Conservation (phyloP, 2,888 invertebrate species). For the Dermolepida albohirtum region DNA sequence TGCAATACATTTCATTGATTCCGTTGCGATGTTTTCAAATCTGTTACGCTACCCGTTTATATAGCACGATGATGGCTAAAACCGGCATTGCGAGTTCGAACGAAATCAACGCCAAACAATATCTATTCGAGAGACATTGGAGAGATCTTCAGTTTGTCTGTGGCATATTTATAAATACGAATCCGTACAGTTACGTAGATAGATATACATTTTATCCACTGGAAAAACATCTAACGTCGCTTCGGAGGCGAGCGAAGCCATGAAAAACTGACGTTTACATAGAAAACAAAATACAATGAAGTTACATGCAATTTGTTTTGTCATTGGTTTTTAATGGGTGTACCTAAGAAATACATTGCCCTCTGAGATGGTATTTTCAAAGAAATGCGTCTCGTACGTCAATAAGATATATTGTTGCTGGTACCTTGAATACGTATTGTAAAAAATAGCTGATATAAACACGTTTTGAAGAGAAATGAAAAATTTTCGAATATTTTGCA, state of each 20-base stretch:
- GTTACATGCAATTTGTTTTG: constrained; percentile 37
- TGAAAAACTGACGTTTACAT: constrained; percentile 34
- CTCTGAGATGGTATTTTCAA: constrained; percentile 2
- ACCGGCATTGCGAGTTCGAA: constrained; percentile 9
- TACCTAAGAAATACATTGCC: constrained; percentile 29
- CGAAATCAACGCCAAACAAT: constrained; percentile 18
- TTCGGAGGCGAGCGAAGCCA: constrained; percentile 28
- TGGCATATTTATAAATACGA: constrained; percentile 39
- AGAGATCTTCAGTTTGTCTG: constrained; percentile 21
- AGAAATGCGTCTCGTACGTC: constrained; percentile 4
- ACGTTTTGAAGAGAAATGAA: too few species aligned
- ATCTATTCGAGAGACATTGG: constrained; percentile 17
- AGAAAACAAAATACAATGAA: constrained; percentile 37
- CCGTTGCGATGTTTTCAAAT: too few species aligned
- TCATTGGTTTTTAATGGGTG: constrained; percentile 36
- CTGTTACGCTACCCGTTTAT: too few species aligned
- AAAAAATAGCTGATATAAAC: background rate
- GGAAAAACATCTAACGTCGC: constrained; percentile 29
- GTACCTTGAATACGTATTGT: too few species aligned
- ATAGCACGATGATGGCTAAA: too few species aligned
- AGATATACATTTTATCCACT: constrained; percentile 29
- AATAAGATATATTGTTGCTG: background rate
- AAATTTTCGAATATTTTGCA: too few species aligned
- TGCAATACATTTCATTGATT: too few species aligned
- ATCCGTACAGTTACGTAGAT: constrained; percentile 29